phyloP scores from a whole-genome alignment of 1,140 invertebrate genomes.

The Drosophila neocordata region DNA sequence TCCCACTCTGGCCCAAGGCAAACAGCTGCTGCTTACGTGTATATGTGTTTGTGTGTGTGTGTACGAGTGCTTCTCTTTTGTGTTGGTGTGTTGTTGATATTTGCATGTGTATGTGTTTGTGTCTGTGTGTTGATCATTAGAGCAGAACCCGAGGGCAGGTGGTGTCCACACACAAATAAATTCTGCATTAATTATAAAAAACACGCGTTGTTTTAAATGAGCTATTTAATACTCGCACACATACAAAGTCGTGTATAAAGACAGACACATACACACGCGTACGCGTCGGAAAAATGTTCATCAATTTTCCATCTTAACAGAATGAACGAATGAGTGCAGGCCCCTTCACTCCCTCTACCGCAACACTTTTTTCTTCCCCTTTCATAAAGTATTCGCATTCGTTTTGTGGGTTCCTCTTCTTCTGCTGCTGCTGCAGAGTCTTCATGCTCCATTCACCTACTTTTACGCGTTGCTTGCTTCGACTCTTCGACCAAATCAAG shows the following conservation, averaged over 20 bases:
- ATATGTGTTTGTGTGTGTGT: conserved; percentile 16
- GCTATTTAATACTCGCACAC: conserved; percentile 39
- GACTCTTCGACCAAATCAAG: conserved; percentile 9
- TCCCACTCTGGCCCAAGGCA: conserved; percentile 58
- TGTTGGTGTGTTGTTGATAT: background rate
- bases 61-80: conserved; percentile 32
- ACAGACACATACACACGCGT: conserved; percentile 1
- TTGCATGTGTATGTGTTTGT: conserved; percentile 1
- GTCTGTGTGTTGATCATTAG: conserved; percentile 63
- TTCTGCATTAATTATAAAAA: conserved; percentile 68
- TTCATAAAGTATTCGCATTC: too few relatives aligned
- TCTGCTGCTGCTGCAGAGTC: conserved; percentile 28
- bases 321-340: conserved; percentile 5
- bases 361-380: too few relatives aligned
- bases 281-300: conserved; percentile 8
- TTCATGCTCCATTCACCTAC: conserved; percentile 82
- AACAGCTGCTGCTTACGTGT: conserved; percentile 52
- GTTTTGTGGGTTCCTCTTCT: background rate
- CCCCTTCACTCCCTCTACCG: background rate
- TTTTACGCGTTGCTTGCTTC: conserved; percentile 67
- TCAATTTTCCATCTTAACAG: background rate
- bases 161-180: conserved; percentile 65
- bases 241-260: conserved; percentile 21
- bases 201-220: conserved; percentile 34
- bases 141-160: conserved; percentile 76